Percentiles rank a stretch among this genome's conserved stretches.
Evolutionary conservation across 2,888 invertebrate genomes (phyloP).

Genomic region (Stenchaetothrips biformis): DNA sequence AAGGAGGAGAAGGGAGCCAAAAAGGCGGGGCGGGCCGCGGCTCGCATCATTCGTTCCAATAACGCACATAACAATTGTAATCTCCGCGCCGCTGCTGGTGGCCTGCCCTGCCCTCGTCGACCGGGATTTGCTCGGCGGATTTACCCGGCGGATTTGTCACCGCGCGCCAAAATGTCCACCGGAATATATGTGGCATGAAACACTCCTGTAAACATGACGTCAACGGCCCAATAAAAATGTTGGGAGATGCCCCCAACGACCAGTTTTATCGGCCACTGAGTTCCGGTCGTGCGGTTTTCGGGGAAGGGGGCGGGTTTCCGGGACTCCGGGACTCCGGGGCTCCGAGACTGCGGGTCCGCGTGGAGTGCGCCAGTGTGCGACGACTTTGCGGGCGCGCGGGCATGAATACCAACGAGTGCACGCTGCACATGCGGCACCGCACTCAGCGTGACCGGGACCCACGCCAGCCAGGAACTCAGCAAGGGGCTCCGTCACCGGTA

Average conservation of each 20-base stretch:
- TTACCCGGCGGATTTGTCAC: constrained; percentile 1
- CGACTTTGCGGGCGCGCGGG: too few relatives aligned
- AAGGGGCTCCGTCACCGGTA: too few relatives aligned
- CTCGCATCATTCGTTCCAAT: constrained; percentile 18
- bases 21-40: neutral
- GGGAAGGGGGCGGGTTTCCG: neutral
- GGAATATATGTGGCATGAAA: constrained; percentile 22
- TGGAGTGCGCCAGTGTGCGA: neutral
- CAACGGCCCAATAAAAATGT: constrained; percentile 21
- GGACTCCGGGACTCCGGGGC: neutral
- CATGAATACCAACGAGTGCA: too few relatives aligned
- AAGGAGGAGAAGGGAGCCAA: too few relatives aligned
- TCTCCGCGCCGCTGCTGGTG: neutral
- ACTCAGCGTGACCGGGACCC: too few relatives aligned
- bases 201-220: constrained; percentile 17
- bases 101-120: too few relatives aligned
- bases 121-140: too few relatives aligned
- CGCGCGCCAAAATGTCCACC: constrained; percentile 1
- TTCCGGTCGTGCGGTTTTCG: neutral
- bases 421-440: too few relatives aligned
- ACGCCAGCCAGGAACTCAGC: too few relatives aligned
- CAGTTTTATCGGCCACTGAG: constrained; percentile 7
- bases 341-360: neutral
- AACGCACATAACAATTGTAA: constrained; percentile 23
- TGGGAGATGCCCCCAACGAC: constrained; percentile 10